These are phyloP conservation scores for Belonocnema kinseyi DNA, from an alignment of 1,140 invertebrate species.

Conservation along the genomic window DNA sequence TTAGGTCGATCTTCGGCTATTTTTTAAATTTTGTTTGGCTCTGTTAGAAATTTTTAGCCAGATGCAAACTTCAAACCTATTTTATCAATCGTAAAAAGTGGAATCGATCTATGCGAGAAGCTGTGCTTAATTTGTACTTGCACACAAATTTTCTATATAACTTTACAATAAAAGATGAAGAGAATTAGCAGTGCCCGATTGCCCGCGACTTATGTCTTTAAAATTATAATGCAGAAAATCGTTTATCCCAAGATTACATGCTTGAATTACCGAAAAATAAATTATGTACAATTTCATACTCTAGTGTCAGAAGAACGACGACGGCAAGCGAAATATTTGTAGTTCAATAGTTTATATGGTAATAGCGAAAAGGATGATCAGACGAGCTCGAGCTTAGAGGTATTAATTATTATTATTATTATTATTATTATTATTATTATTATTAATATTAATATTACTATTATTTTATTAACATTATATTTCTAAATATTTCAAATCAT, in stretches of 20 bases:
- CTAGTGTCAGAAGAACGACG: constrained; percentile 23
- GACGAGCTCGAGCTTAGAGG: constrained; percentile 23
- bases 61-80: not conserved
- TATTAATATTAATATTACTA: not conserved
- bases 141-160: not conserved
- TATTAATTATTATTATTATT: constrained; percentile 4
- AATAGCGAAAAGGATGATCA: constrained; percentile 24
- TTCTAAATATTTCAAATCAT: constrained; percentile 30
- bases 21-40: not conserved
- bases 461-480: constrained; percentile 11
- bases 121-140: constrained; percentile 3
- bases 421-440: not conserved
- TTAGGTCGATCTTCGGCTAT: not conserved
- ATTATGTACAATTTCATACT: constrained; percentile 30
- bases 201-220: not conserved
- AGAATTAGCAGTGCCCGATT: constrained; percentile 10
- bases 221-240: constrained; percentile 20
- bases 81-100: constrained; percentile 17
- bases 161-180: constrained; percentile 2
- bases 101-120: constrained; percentile 5
- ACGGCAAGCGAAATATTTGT: constrained; percentile 23
- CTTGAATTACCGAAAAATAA: constrained; percentile 31
- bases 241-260: not conserved
- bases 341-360: not conserved
- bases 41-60: not conserved